Conservation (phyloP, 2,888 invertebrate genomes). For the Drosophila kambysellisi region DNA sequence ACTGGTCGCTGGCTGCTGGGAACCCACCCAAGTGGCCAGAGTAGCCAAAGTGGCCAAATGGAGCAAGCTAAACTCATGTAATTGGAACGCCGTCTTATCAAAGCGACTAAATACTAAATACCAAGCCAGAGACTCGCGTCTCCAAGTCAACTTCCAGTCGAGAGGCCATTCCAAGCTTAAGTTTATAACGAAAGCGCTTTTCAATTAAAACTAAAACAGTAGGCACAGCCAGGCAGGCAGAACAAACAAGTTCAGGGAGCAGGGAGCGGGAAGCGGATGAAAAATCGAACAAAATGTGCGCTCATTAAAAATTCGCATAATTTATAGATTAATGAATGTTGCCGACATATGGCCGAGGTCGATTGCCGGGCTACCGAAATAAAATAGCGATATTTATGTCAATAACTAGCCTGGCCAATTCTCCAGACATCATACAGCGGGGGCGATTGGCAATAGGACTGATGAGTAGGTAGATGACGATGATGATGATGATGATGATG, state of each 20-base stretch:
- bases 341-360: conserved; percentile 68
- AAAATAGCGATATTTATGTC: conserved; percentile 76
- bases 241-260: conserved; percentile 62
- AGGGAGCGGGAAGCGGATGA: conserved; percentile 43
- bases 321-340: conserved; percentile 81
- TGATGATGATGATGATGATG: conserved; percentile 39
- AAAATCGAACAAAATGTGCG: conserved; percentile 81
- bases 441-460: conserved; percentile 26
- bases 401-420: conserved; percentile 19
- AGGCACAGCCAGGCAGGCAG: conserved; percentile 34
- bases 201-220: conserved; percentile 74
- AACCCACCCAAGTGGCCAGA: conserved; percentile 78
- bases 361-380: conserved; percentile 73
- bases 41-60: conserved; percentile 38
- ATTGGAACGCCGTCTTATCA: conserved; percentile 78
- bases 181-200: conserved; percentile 78
- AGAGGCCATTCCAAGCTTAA: conserved; percentile 63
- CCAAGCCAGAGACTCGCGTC: conserved; percentile 20
- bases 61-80: conserved; percentile 69
- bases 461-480: conserved; percentile 42
- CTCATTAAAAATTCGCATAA: conserved; percentile 82
- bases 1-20: conserved; percentile 24
- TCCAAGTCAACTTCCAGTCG: conserved; percentile 44
- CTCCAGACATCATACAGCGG: conserved; percentile 39
- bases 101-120: conserved; percentile 53